Evolutionary conservation across 2,888 invertebrate genomes (phyloP).

Genomic region (Heterodera filipjevi): DNA sequence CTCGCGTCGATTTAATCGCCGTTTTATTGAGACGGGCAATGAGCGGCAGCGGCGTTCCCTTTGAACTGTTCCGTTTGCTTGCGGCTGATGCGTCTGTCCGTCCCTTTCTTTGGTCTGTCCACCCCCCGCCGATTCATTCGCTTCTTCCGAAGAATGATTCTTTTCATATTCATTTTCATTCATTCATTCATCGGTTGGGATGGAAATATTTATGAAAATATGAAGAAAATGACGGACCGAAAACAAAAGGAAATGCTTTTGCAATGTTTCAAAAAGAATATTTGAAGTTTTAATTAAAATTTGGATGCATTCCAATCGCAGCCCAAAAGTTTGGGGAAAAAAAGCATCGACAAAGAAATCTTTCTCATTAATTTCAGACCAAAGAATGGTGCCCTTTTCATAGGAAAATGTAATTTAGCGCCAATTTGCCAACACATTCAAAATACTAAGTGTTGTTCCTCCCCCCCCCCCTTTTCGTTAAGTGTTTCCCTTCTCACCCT

Average conservation of each 20-base stretch:
- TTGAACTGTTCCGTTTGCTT: not conserved
- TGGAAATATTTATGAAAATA: not conserved
- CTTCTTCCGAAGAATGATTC: not conserved
- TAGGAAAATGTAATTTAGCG: too few species aligned
- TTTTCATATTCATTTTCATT: not conserved
- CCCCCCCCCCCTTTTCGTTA: too few species aligned
- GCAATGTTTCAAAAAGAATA: not conserved
- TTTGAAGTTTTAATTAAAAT: not conserved
- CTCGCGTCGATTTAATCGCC: constrained; percentile 19
- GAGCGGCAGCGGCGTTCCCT: not conserved
- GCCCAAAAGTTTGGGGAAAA: too few species aligned
- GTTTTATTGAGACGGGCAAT: constrained; percentile 15
- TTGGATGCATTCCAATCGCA: not conserved
- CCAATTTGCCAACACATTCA: not conserved
- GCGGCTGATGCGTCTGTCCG: not conserved
- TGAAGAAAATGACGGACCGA: not conserved
- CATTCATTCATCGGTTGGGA: not conserved
- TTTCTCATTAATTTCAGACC: too few species aligned
- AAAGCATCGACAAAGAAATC: too few species aligned
- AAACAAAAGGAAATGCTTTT: not conserved
- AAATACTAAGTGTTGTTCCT: too few species aligned
- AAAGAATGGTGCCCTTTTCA: too few species aligned
- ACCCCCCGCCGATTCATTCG: not conserved
- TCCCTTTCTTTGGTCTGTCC: not conserved
- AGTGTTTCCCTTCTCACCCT: not conserved